Percentiles rank a stretch among this genome's conserved stretches.
Evolutionary conservation across 1,140 invertebrate genomes (phyloP).

Genomic region (Rhagoletis pomonella): DNA sequence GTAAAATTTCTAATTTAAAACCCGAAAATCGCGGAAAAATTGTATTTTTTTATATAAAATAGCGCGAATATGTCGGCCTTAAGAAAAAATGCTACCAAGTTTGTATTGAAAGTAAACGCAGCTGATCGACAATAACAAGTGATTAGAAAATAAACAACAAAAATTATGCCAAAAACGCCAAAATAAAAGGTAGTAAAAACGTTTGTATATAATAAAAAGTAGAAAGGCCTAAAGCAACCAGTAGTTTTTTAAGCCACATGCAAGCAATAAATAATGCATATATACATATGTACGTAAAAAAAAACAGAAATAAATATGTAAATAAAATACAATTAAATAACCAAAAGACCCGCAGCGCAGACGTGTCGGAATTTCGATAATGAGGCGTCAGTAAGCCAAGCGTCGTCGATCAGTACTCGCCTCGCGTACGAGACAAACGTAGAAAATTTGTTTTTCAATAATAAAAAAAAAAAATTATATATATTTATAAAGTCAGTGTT

Average conservation of each 20-base stretch:
- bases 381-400: conserved; percentile 14
- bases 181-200: background rate
- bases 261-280: background rate
- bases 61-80: too few relatives aligned
- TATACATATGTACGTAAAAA: conserved; percentile 6
- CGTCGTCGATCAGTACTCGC: background rate
- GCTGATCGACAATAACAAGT: background rate
- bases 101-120: background rate
- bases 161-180: background rate
- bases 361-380: conserved; percentile 45
- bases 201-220: background rate
- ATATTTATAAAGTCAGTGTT: background rate
- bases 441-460: conserved; percentile 40
- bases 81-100: background rate
- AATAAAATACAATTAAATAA: conserved; percentile 11
- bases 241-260: background rate
- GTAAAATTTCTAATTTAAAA: too few relatives aligned
- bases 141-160: background rate
- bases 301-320: background rate
- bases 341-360: conserved; percentile 30
- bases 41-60: too few relatives aligned
- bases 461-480: too few relatives aligned
- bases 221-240: background rate
- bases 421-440: background rate
- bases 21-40: too few relatives aligned